Base-by-base conservation (phyloP, 1,140 invertebrate species). In the Pseudobourletiella spinata region DNA sequence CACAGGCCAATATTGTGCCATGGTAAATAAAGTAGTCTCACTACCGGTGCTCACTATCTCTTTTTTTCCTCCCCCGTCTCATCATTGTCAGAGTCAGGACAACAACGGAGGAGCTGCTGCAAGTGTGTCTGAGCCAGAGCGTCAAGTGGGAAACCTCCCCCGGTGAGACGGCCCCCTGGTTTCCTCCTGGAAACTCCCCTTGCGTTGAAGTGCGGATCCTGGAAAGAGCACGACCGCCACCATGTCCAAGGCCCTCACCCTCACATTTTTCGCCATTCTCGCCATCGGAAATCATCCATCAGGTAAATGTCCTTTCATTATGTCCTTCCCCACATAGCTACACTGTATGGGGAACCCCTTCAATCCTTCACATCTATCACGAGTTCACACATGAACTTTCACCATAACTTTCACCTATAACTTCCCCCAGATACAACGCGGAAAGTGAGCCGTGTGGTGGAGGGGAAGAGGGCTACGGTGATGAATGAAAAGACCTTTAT, bases 231-330 rank as follows among this genome's bases (percentile, higher is more conserved):
- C n/a, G n/a, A n/a, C n/a, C n/a, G 29, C 11, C 18, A 63, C 59
- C 26, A 63, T 67, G 65, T 63, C 65, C 55, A 63, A 60, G 57
- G 42, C 58, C 32, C 58, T 63, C 51, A 59, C 57, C 58, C 55
- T 64, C 44, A 46, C 59, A 58, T 64, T 67, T 64, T 57, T 62
- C 59, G 48, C 58, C 35, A 50, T 54, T 30, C 30, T 64, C 20
- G 61, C 61, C 62, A 67, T 67, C 65, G 65, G 65, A 67, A 67
- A 63, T 58, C 65, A 67, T 64, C 65, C 65, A 67, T 67, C 65
- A 67, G 65, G 65, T 67, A 61, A 63, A 48, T 55, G 42, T 42
- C 20, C 63, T 59, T 64, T 64, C 30, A 54, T 59, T 52, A 25
- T 39, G 18, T 32, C 26, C 18, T 42, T 50, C 25, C 22, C 50